These are phyloP conservation scores for Saccostrea cuccullata DNA, from an alignment of 1,140 invertebrate species.

Conservation along the genomic window DNA sequence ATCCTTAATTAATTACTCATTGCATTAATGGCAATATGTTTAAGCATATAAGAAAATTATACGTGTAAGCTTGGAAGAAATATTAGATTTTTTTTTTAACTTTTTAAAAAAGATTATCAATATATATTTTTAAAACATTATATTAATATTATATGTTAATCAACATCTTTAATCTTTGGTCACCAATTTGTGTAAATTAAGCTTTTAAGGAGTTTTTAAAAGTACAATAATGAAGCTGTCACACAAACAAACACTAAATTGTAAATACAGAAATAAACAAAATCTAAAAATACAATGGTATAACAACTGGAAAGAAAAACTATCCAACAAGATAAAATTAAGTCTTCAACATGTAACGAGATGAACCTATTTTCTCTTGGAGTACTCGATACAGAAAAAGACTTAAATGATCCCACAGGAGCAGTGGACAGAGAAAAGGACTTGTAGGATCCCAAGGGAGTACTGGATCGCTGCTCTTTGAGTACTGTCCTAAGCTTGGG, in stretches of 20 bases:
- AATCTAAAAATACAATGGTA: neutral
- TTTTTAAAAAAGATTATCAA: no score
- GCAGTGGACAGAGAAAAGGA: neutral
- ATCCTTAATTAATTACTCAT: neutral
- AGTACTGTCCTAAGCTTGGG: neutral
- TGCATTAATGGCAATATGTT: no score
- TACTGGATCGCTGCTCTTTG: neutral
- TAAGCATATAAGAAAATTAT: no score
- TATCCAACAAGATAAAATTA: neutral
- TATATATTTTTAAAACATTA: no score
- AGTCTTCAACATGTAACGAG: neutral
- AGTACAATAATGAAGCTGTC: no score
- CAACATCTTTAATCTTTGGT: no score
- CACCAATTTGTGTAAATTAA: no score
- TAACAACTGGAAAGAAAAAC: conserved; percentile 2
- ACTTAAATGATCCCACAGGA: neutral
- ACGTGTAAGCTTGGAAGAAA: no score
- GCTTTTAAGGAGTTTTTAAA: no score
- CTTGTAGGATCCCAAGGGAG: neutral
- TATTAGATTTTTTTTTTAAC: no score
- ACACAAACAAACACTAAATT: neutral
- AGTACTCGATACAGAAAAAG: neutral
- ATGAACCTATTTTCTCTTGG: neutral
- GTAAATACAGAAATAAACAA: neutral
- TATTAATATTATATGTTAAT: no score